Percentiles rank a stretch among this genome's conserved stretches.
Evolutionary conservation across 2,113 vertebrate species (phyloP).

Genomic region (Antechinus stuartii): DNA sequence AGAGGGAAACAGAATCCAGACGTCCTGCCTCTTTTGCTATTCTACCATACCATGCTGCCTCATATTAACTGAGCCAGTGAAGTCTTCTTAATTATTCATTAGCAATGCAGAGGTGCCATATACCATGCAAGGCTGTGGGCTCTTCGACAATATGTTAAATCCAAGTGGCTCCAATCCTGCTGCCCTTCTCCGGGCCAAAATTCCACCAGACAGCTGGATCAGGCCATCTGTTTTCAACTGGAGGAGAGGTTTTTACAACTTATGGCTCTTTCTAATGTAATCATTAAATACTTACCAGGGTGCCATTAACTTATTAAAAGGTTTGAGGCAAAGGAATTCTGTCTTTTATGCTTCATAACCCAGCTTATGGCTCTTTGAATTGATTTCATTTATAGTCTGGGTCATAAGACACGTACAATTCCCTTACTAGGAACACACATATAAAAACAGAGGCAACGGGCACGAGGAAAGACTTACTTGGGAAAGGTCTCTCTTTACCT

Average conservation of each 20-base stretch:
- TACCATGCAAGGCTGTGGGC: accelerated
- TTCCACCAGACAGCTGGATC: neutral
- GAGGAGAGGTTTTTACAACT: neutral
- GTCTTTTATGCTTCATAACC: neutral
- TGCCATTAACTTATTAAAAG: neutral
- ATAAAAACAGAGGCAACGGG: neutral
- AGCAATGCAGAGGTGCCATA: neutral
- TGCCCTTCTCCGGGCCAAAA: neutral
- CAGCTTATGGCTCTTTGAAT: neutral
- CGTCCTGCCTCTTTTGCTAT: neutral
- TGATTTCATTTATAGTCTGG: neutral
- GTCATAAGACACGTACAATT: neutral
- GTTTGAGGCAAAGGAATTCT: neutral
- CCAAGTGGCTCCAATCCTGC: neutral
- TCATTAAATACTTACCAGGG: neutral
- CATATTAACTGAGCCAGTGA: neutral
- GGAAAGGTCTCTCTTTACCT: conserved; percentile 85
- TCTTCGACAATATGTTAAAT: neutral
- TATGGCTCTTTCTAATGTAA: conserved; percentile 5
- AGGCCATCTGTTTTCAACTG: neutral
- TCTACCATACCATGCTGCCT: neutral
- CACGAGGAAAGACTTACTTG: neutral
- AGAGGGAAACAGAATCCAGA: neutral
- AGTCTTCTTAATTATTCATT: neutral
- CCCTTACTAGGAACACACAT: neutral